phyloP scores from a whole-genome alignment of 2,888 invertebrate species.

The Cantharis rustica region DNA sequence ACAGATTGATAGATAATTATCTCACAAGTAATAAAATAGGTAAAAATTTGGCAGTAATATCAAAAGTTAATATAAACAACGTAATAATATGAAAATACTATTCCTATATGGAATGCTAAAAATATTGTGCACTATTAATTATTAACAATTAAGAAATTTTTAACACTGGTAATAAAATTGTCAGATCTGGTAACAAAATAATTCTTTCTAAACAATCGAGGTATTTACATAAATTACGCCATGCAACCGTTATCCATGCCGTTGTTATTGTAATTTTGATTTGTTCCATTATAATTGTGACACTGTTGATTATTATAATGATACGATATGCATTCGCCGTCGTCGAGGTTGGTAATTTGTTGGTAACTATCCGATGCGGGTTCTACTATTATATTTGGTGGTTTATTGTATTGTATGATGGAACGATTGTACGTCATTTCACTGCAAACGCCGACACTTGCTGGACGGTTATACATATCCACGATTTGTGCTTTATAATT shows the following conservation, averaged over 20 bases:
- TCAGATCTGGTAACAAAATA: conserved; percentile 54
- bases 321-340: conserved; percentile 43
- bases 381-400: conserved; percentile 61
- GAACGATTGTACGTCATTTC: conserved; percentile 38
- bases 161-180: conserved; percentile 33
- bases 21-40: conserved; percentile 46
- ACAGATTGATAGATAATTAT: conserved; percentile 43
- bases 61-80: conserved; percentile 42
- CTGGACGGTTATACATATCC: conserved; percentile 45
- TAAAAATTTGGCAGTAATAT: conserved; percentile 54
- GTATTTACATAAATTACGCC: conserved; percentile 55
- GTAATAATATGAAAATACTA: conserved; percentile 42
- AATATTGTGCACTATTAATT: conserved; percentile 45
- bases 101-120: conserved; percentile 51
- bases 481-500: conserved; percentile 39
- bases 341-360: conserved; percentile 61
- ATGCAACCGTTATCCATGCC: conserved; percentile 68
- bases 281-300: conserved; percentile 61
- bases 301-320: conserved; percentile 58
- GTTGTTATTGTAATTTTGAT: conserved; percentile 60
- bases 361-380: conserved; percentile 58
- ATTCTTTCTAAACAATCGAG: conserved; percentile 27
- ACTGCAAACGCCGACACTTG: conserved; percentile 40
- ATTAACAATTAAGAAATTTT: conserved; percentile 32
- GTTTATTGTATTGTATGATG: conserved; percentile 42